A percentile compares a stretch with the other conserved stretches of the same genome.
Conservation (phyloP, 2,888 invertebrate species). For the Geotrupes spiniger region DNA sequence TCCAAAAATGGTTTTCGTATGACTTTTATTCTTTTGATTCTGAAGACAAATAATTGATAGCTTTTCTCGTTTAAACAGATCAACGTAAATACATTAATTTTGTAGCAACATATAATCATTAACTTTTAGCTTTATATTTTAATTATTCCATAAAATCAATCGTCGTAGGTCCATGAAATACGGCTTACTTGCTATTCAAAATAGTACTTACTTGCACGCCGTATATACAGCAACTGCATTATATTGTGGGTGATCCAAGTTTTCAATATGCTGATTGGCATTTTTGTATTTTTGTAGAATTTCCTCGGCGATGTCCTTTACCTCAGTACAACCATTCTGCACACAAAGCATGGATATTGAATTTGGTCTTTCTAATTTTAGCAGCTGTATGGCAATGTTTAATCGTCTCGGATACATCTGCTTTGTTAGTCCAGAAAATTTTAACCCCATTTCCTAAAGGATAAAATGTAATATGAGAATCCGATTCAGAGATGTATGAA, state of each 20-base stretch:
- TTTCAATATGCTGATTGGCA: conserved; percentile 53
- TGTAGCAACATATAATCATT: not conserved
- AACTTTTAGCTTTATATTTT: too few relatives aligned
- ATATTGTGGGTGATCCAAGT: conserved; percentile 63
- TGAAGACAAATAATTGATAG: conserved; percentile 30
- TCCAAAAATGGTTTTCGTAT: conserved; percentile 57
- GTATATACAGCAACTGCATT: conserved; percentile 63
- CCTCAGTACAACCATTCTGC: conserved; percentile 53
- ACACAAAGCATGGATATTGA: conserved; percentile 58
- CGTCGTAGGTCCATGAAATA: too few relatives aligned
- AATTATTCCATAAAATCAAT: conserved; percentile 5
- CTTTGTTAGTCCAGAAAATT: conserved; percentile 58
- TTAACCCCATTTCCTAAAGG: conserved; percentile 58
- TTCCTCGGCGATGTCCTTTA: conserved; percentile 53
- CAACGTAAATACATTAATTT: too few relatives aligned
- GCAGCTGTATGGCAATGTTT: conserved; percentile 59
- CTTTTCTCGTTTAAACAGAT: too few relatives aligned
- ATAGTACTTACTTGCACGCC: conserved; percentile 56
- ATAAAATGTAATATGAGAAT: too few relatives aligned
- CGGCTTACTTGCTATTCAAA: too few relatives aligned
- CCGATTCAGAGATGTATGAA: conserved; percentile 4
- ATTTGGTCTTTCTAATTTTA: conserved; percentile 57
- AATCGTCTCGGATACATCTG: conserved; percentile 56
- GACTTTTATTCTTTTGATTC: conserved; percentile 57
- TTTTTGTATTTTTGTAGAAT: conserved; percentile 55